phyloP scores from a whole-genome alignment of 2,797 vertebrate genomes.

The Epinephelus coioides region DNA sequence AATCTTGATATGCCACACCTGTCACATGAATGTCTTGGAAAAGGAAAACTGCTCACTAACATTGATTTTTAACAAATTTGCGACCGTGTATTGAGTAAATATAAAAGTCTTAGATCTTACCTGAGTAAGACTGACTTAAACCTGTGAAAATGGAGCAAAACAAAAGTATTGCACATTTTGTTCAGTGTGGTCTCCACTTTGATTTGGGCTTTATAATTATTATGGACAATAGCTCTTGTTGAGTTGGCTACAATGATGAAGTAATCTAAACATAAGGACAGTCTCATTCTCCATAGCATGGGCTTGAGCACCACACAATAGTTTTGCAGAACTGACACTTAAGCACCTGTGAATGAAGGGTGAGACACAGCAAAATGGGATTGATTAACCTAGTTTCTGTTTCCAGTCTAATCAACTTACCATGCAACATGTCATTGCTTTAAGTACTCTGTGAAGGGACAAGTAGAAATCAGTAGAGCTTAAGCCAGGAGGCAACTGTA shows the following conservation, averaged over 20 bases:
- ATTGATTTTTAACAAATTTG: too few species aligned
- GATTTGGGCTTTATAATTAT: too few species aligned
- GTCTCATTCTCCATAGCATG: not conserved
- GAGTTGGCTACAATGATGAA: not conserved
- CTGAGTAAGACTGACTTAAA: too few species aligned
- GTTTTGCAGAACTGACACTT: not conserved
- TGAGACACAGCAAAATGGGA: not conserved
- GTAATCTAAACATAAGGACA: not conserved
- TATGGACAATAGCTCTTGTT: not conserved
- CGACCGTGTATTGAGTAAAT: too few species aligned
- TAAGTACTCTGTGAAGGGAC: slow-evolving; percentile 2
- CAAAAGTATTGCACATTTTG: too few species aligned
- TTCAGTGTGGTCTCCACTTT: not conserved
- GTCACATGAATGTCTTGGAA: too few species aligned
- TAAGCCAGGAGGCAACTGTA: not conserved
- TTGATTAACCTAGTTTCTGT: not conserved
- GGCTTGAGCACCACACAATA: not conserved
- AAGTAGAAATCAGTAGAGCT: not conserved
- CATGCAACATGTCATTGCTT: not conserved
- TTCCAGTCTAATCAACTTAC: not conserved
- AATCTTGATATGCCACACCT: too few species aligned
- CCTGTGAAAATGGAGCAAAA: too few species aligned
- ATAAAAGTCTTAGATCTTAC: too few species aligned
- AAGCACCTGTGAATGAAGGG: not conserved
- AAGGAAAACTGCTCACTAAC: too few species aligned